phyloP scores from a whole-genome alignment of 2,888 invertebrate genomes.

The Argyresthia goedartella region DNA sequence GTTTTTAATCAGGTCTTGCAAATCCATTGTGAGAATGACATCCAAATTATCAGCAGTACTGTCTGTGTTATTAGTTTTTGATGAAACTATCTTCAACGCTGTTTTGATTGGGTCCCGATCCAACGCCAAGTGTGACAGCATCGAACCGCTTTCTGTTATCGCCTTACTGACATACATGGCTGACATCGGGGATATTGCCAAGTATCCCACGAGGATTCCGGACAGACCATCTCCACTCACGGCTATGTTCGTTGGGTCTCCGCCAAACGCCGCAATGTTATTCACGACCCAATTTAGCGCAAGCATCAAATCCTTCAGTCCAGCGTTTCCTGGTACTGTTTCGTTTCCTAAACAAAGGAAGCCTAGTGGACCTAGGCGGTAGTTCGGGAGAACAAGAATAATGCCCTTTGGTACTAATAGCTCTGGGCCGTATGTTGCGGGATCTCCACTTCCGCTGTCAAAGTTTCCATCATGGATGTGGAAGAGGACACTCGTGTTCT shows the following conservation, averaged over 20 bases:
- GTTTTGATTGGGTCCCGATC: slow-evolving; percentile 23
- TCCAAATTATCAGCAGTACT: not conserved
- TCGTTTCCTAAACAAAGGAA: slow-evolving; percentile 43
- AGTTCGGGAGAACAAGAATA: slow-evolving; percentile 47
- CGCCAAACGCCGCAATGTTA: slow-evolving; percentile 45
- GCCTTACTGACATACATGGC: slow-evolving; percentile 34
- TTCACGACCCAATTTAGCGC: slow-evolving; percentile 43
- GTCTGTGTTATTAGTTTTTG: not conserved
- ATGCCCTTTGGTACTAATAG: slow-evolving; percentile 32
- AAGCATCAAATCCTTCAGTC: slow-evolving; percentile 41
- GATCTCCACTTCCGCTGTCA: slow-evolving; percentile 37
- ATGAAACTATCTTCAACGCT: slow-evolving; percentile 13
- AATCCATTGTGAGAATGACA: not conserved
- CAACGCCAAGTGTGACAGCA: slow-evolving; percentile 40
- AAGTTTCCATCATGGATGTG: slow-evolving; percentile 50
- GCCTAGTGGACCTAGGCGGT: slow-evolving; percentile 49
- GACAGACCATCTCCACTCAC: slow-evolving; percentile 45
- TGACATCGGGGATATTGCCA: slow-evolving; percentile 34
- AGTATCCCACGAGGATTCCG: slow-evolving; percentile 40
- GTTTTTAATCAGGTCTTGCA: not conserved
- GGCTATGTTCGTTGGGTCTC: slow-evolving; percentile 39
- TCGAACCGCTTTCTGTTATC: slow-evolving; percentile 47
- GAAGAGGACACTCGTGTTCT: slow-evolving; percentile 35
- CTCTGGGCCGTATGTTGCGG: slow-evolving; percentile 42
- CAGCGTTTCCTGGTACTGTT: slow-evolving; percentile 49